These are phyloP conservation scores for Meiosimyza platycephala DNA, from an alignment of 2,888 invertebrate genomes.

Conservation along the genomic window DNA sequence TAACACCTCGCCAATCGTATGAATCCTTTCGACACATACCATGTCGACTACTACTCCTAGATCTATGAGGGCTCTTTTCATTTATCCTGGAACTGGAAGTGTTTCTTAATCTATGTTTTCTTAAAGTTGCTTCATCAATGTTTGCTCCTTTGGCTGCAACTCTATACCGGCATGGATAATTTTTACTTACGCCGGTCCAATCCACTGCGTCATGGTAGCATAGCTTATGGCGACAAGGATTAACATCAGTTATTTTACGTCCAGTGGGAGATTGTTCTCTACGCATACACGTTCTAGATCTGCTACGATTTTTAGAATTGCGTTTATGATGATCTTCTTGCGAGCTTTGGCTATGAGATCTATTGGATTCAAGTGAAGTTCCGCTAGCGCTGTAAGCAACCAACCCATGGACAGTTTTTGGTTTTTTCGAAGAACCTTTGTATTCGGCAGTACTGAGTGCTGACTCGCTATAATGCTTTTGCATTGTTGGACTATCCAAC, in stretches of 20 bases:
- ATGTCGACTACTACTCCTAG: conserved; percentile 3
- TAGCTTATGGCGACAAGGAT: conserved; percentile 13
- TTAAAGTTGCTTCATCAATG: background rate
- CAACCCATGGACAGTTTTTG: too few relatives aligned
- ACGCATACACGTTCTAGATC: too few relatives aligned
- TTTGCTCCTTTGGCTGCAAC: background rate
- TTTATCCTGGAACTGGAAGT: background rate
- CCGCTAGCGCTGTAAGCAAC: too few relatives aligned
- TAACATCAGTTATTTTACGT: too few relatives aligned
- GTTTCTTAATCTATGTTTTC: conserved; percentile 9
- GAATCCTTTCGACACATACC: conserved; percentile 33
- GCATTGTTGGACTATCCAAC: too few relatives aligned
- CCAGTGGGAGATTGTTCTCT: too few relatives aligned
- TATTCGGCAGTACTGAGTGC: background rate
- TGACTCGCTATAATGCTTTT: background rate
- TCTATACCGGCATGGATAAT: conserved; percentile 27
- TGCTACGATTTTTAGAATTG: too few relatives aligned
- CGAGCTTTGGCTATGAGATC: too few relatives aligned
- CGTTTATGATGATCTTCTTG: too few relatives aligned
- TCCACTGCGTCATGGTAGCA: conserved; percentile 21
- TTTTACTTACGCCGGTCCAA: conserved; percentile 19
- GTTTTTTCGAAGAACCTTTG: background rate
- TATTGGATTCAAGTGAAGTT: too few relatives aligned
- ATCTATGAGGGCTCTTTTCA: too few relatives aligned
- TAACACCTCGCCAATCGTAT: conserved; percentile 20